Percentiles rank a stretch among this genome's conserved stretches.
Conservation (phyloP, 2,797 vertebrate genomes). For the Mico argentatus region DNA sequence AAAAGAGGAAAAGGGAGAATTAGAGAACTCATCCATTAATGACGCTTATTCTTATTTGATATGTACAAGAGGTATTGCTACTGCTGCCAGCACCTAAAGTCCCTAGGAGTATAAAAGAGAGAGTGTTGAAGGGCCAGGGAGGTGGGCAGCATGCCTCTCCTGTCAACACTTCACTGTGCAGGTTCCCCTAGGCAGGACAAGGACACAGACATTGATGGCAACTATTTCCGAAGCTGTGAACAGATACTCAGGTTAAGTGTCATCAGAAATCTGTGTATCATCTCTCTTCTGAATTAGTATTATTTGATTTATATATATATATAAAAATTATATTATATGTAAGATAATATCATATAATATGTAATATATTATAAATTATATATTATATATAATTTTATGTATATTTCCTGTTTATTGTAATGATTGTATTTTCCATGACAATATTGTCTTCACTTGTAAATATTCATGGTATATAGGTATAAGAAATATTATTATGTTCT, state of each 20-base stretch:
- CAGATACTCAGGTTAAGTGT: not conserved
- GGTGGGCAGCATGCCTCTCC: rapidly evolving
- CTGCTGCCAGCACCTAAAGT: not conserved
- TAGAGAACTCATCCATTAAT: not conserved
- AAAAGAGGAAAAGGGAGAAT: not conserved
- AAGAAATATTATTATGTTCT: not conserved
- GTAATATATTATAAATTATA: too few relatives aligned
- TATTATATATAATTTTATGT: not conserved
- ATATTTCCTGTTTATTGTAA: not conserved
- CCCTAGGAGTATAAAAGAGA: not conserved
- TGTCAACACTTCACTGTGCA: not conserved
- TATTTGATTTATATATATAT: not conserved
- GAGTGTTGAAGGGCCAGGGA: rapidly evolving
- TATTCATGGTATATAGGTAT: not conserved
- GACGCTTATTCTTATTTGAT: not conserved
- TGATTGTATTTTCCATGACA: not conserved
- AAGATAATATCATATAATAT: too few relatives aligned
- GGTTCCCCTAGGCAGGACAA: not conserved
- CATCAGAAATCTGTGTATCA: not conserved
- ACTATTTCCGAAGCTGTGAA: not conserved
- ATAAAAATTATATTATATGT: not conserved
- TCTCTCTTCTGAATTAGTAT: not conserved
- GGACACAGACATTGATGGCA: not conserved
- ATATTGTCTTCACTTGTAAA: not conserved
- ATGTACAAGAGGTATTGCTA: not conserved